Base-by-base conservation (phyloP, 2,797 vertebrate genomes). In the Chloroceryle amazona region DNA sequence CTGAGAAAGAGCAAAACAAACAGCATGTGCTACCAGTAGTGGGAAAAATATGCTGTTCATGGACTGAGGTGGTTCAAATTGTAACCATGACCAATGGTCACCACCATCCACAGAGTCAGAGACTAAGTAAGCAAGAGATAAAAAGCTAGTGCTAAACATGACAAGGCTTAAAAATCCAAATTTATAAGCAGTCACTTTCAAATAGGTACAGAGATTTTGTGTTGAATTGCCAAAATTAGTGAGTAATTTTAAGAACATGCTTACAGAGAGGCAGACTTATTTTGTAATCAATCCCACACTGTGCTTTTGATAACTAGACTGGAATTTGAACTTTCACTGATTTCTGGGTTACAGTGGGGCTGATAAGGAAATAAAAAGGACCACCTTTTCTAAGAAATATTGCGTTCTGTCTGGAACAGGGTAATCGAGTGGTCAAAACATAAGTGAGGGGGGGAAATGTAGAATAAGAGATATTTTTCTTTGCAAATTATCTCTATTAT, bases 271-370 rank as follows among this genome's bases (percentile, higher is more conserved):
- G 16, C 90, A 90, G 42, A 90, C 28, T 42, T 39, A 54, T 96
- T 93, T 93, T 89, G 74, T 86, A 96, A 96, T 82, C 49, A 6
- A 47, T 57, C 47, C 67, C 80, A 10, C 4, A 17, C 8, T 52
- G 6, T 33, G 35, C 28, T 44, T 89, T 82, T 91, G 78, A 94
- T 93, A 94, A 89, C 83, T 44, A 63, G 60, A 87, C 13, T 92
- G 96, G 95, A 93, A 96, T 93, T 63, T 89, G 86, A 96, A 96
- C 95, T 91, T 82, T 60, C 26, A 31, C 84, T 44, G 44, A 19
- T 70, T 82, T 87, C 81, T 89, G 72, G 47, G 87, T 87, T 87
- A 86, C 9, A 89, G 55, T 49, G 79, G 44, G 16, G 4, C 61
- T 94, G 89, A 94, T 87, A 95, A 95, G 74, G 46, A 89, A 63